Conservation (phyloP, 2,888 invertebrate species). For the Drosophila borborema region DNA sequence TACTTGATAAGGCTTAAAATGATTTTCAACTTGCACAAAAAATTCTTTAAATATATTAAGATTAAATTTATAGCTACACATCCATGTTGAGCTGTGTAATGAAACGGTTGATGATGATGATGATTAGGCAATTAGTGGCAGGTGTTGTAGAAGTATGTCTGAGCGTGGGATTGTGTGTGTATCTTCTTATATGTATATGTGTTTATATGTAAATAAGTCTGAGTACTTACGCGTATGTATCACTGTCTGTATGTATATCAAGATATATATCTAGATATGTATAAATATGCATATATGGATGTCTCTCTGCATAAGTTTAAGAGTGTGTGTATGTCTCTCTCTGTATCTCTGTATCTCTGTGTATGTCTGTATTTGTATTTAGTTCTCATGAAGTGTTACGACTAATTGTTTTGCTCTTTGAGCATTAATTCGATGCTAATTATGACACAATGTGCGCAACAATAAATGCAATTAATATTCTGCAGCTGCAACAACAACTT, state of each 20-base stretch:
- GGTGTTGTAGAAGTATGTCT: conserved; percentile 1
- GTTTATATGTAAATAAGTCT: not conserved
- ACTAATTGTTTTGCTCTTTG: conserved; percentile 73
- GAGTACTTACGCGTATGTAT: not conserved
- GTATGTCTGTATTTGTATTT: not conserved
- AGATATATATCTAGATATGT: not conserved
- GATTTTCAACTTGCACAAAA: too few species aligned
- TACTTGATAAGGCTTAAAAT: too few species aligned
- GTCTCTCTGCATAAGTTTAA: not conserved
- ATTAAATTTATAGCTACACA: not conserved
- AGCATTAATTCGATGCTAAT: conserved; percentile 75
- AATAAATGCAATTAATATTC: conserved; percentile 70
- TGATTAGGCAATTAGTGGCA: conserved; percentile 4
- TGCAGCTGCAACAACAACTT: conserved; percentile 28
- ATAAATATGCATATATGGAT: not conserved
- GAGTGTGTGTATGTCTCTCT: not conserved
- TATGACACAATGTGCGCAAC: conserved; percentile 65
- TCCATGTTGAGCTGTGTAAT: not conserved
- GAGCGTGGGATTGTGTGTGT: not conserved
- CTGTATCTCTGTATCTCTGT: not conserved
- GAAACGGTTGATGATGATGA: conserved; percentile 11
- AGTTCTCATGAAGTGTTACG: conserved; percentile 43
- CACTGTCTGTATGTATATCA: not conserved
- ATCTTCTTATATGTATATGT: too few species aligned
- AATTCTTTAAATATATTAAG: too few species aligned